These are phyloP conservation scores for Mastomys coucha DNA, from an alignment of 2,113 vertebrate species.

Conservation along the genomic window DNA sequence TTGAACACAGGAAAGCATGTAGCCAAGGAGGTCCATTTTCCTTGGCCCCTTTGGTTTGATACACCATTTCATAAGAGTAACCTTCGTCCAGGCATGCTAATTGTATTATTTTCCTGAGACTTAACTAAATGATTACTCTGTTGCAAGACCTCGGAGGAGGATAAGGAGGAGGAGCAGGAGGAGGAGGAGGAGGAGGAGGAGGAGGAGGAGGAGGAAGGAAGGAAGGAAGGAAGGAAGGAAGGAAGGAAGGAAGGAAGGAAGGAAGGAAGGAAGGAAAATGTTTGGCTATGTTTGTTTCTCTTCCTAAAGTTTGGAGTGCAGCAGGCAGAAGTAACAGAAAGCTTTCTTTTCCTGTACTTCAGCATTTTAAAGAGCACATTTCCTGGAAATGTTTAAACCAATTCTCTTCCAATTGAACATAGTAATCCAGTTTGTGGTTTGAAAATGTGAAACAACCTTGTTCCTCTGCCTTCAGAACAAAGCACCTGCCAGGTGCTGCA, in stretches of 20 bases:
- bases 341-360: not conserved
- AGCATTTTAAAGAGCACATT: not conserved
- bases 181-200: not conserved
- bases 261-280: not conserved
- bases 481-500: not conserved
- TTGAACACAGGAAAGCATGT: not conserved
- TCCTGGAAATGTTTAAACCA: constrained; percentile 51
- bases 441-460: constrained; percentile 70
- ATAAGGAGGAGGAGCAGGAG: not conserved
- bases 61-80: constrained; percentile 20
- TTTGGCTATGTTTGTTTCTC: not conserved
- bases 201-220: not conserved
- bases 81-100: constrained; percentile 59
- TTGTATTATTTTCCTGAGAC: constrained; percentile 71
- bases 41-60: constrained; percentile 36
- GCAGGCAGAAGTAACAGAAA: not conserved
- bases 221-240: not conserved
- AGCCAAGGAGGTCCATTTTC: not conserved
- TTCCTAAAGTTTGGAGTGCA: not conserved
- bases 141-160: not conserved
- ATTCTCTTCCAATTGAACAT: constrained; percentile 60
- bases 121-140: constrained; percentile 69
- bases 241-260: not conserved
- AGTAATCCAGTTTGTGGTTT: constrained; percentile 64
- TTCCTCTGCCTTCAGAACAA: not conserved